phyloP scores from a whole-genome alignment of 2,113 vertebrate species.

The Beaufortia kweichowensis region DNA sequence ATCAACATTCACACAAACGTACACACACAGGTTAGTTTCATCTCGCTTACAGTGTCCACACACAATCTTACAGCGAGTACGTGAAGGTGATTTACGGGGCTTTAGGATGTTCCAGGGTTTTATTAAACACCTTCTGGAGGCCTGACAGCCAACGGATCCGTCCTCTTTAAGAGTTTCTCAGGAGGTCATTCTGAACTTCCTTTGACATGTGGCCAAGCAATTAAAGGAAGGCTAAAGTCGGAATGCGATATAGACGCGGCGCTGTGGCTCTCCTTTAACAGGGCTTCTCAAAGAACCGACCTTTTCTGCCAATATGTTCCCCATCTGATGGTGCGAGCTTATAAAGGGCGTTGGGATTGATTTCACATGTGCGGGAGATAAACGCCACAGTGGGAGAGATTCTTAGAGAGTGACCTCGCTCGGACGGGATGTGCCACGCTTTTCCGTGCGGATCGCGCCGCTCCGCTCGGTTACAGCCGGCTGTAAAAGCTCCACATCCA shows the following conservation, averaged over 20 bases:
- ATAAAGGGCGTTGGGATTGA: conserved; percentile 71
- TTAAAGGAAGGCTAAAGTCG: conserved; percentile 61
- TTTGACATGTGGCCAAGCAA: conserved; percentile 67
- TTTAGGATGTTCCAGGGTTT: conserved; percentile 69
- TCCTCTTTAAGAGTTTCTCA: conserved; percentile 60
- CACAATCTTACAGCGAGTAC: background rate
- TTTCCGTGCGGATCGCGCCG: conserved; percentile 49
- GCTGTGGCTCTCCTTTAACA: background rate
- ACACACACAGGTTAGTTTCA: background rate
- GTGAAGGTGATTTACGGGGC: conserved; percentile 26
- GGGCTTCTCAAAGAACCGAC: conserved; percentile 53
- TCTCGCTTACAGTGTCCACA: background rate
- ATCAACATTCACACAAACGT: background rate
- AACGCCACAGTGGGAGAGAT: conserved; percentile 48
- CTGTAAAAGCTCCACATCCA: conserved; percentile 71
- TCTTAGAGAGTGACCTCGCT: conserved; percentile 22
- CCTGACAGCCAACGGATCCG: conserved; percentile 56
- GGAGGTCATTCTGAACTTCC: conserved; percentile 58
- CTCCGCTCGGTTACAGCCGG: conserved; percentile 60
- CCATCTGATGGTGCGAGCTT: conserved; percentile 68
- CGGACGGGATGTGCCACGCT: conserved; percentile 57
- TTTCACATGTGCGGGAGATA: conserved; percentile 70
- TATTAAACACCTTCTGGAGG: conserved; percentile 75
- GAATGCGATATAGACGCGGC: conserved; percentile 43
- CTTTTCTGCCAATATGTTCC: conserved; percentile 66